These are phyloP conservation scores for Aegotheles bennettii DNA, from an alignment of 2,113 vertebrate genomes.

Conservation along the genomic window DNA sequence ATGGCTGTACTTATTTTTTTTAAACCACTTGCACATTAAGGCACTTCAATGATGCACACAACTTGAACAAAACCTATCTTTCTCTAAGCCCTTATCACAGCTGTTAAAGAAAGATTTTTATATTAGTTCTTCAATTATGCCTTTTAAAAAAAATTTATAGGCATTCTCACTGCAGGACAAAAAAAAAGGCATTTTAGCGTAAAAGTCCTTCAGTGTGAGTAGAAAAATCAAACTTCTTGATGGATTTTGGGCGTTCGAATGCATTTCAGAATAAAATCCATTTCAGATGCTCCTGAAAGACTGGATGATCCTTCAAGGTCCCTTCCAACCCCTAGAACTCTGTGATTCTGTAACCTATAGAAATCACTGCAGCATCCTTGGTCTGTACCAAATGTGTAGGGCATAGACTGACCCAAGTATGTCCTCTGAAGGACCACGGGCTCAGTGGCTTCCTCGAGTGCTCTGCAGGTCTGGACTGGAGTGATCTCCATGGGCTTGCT, in stretches of 20 bases:
- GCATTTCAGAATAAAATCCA: not conserved
- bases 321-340: too few species aligned
- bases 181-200: not conserved
- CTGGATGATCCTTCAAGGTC: not conserved
- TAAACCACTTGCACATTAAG: not conserved
- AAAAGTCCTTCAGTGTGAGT: not conserved
- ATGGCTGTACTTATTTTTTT: slow-evolving; percentile 51
- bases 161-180: not conserved
- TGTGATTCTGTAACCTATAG: too few species aligned
- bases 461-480: not conserved
- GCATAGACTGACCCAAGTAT: rapidly evolving
- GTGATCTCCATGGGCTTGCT: not conserved
- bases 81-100: not conserved
- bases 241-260: not conserved
- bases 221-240: not conserved
- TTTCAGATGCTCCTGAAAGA: not conserved
- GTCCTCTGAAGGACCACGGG: not conserved
- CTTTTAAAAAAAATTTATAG: not conserved
- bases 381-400: not conserved
- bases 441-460: too few species aligned
- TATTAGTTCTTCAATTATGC: not conserved
- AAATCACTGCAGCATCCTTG: not conserved
- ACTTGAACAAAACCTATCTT: not conserved
- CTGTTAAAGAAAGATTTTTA: slow-evolving; percentile 2
- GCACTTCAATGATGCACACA: not conserved